A percentile compares a stretch with the other conserved stretches of the same genome.
These are phyloP conservation scores for Lasioglossum malachurum DNA, from an alignment of 2,888 invertebrate genomes.

Conservation along the genomic window DNA sequence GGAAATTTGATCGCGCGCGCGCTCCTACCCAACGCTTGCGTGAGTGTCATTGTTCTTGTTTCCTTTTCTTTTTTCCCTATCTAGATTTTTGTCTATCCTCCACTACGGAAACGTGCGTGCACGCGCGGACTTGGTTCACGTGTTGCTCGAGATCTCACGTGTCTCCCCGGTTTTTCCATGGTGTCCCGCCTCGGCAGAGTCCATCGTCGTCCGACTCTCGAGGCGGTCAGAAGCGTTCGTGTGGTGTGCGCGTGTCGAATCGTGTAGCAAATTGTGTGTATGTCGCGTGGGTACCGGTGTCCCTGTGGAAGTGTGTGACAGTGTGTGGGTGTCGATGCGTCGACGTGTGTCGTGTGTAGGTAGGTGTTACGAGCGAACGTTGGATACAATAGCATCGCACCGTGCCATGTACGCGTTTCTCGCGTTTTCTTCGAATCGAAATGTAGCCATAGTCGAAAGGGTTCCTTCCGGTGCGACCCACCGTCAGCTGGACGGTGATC, in stretches of 20 bases:
- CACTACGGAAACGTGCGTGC: constrained; percentile 42
- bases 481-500: constrained; percentile 61
- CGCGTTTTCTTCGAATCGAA: constrained; percentile 63
- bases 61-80: background rate
- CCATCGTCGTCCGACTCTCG: background rate
- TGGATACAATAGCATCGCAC: constrained; percentile 58
- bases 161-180: constrained; percentile 48
- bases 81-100: background rate
- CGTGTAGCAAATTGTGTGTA: background rate
- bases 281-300: background rate
- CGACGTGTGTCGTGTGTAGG: background rate
- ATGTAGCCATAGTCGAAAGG: constrained; percentile 78
- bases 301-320: constrained; percentile 26
- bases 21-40: constrained; percentile 38
- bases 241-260: constrained; percentile 20
- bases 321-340: too few relatives aligned
- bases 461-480: constrained; percentile 63
- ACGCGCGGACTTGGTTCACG: constrained; percentile 50
- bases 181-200: background rate
- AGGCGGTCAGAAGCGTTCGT: constrained; percentile 17
- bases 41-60: background rate
- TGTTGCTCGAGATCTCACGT: constrained; percentile 36
- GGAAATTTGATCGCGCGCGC: constrained; percentile 26
- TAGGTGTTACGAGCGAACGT: constrained; percentile 24
- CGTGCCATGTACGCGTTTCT: constrained; percentile 48